Evolutionary conservation across 92 coral and sea anemone genomes (phyloP).

Genomic region (Nematostella vectensis): DNA sequence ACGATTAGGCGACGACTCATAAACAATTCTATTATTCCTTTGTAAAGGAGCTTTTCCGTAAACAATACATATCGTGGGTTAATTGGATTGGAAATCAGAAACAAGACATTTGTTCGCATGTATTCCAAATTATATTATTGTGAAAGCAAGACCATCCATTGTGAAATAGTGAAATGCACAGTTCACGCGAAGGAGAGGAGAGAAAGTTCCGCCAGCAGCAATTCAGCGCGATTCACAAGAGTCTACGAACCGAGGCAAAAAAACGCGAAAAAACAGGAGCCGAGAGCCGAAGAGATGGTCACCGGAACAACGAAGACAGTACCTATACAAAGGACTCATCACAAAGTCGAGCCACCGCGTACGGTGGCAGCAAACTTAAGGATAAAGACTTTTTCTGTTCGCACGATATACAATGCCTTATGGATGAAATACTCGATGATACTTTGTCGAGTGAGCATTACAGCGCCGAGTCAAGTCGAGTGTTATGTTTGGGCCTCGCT

Average conservation of each 20-base stretch:
- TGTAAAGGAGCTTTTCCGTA: background rate
- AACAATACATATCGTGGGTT: too few species aligned
- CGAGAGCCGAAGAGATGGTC: slow-evolving; percentile 15
- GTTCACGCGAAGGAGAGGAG: slow-evolving; percentile 18
- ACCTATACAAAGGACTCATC: background rate
- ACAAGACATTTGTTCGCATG: too few species aligned
- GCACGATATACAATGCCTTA: slow-evolving; percentile 47
- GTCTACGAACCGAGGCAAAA: slow-evolving; percentile 30
- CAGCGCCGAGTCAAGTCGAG: slow-evolving; percentile 34
- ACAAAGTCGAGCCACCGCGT: background rate
- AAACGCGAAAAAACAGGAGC: slow-evolving; percentile 13
- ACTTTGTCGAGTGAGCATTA: slow-evolving; percentile 36
- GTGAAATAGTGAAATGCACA: background rate
- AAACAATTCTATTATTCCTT: background rate
- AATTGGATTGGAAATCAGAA: too few species aligned
- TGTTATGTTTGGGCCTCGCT: slow-evolving; percentile 44
- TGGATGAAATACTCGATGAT: slow-evolving; percentile 52
- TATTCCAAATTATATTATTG: background rate
- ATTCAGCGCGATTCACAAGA: slow-evolving; percentile 33
- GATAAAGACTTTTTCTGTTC: slow-evolving; percentile 21
- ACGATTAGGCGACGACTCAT: background rate
- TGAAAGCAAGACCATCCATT: background rate
- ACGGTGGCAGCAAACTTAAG: too few species aligned
- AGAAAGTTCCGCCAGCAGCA: slow-evolving; percentile 28
- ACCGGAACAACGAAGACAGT: slow-evolving; percentile 1